Evolutionary conservation across 2,113 vertebrate species (phyloP), one percentile per base, ranked within the genome.

Genomic region (Colossoma macropomum): DNA sequence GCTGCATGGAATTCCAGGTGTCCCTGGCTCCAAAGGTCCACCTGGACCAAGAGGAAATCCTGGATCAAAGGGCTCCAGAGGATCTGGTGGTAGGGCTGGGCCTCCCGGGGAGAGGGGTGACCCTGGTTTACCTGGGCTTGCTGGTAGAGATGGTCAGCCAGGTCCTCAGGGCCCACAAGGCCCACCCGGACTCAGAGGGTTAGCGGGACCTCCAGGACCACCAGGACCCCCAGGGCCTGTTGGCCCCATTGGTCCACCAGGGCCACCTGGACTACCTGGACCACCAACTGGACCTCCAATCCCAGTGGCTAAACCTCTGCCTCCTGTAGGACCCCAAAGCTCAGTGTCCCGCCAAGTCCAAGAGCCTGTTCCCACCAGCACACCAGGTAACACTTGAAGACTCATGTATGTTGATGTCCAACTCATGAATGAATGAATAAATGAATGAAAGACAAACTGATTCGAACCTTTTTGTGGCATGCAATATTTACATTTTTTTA

Each of bases 31-130:
- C 81, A 97, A 96, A 79, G 98, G 97, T 72, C 71, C 90, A 32
- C 90, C 94, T 73, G 98, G 98, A 34, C 90, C 94, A 59, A 96
- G 92, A 85, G 98, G 98, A 84, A 88, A 93, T 0, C 94, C 95
- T 69, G 98, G 97, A 17, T 81, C 94, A 80, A 99, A 98, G 94
- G 98, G 97, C 63, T 96, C 96, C 25, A 95, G 96, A 79, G 98
- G 98, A 45, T 94, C 97, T 80, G 94, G 95, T 0, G 98, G 97
- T 78, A 96, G 97, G 89, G 93, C 96, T 0, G 98, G 98, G 76
- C 90, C 87, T 13, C 92, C 96, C 54, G 98, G 98, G 23, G 94
- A 96, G 48, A 98, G 91, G n/a, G 97, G 97, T 73, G 96, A 97
- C 17, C 93, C 95, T 17, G 98, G 97, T 0, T 84, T 91, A 62